Evolutionary conservation across 2,888 invertebrate species (phyloP).

Genomic region (Aspidapion aeneum): DNA sequence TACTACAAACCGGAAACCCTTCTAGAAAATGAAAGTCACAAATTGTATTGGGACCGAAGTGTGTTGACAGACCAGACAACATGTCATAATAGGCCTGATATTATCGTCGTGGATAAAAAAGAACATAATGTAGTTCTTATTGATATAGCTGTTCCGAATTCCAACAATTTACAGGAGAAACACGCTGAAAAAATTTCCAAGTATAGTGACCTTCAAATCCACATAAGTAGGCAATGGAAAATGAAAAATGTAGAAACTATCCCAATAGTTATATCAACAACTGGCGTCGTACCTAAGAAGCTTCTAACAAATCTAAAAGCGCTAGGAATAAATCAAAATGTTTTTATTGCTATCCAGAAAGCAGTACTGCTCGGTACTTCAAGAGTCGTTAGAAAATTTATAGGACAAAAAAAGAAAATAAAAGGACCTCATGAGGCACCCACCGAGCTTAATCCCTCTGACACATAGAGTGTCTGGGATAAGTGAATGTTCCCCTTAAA

Average conservation of each 20-base stretch:
- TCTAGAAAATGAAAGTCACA: neutral
- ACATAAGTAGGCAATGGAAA: neutral
- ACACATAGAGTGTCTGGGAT: neutral
- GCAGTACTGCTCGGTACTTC: constrained; percentile 1
- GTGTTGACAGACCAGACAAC: neutral
- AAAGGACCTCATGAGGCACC: neutral
- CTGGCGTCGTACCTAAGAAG: neutral
- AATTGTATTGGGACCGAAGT: neutral
- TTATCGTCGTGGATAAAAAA: neutral
- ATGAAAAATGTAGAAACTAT: neutral
- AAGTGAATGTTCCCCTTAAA: too few species aligned
- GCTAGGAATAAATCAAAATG: neutral
- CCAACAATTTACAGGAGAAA: neutral
- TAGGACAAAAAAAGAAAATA: neutral
- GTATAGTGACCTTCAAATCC: neutral
- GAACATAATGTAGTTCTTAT: neutral
- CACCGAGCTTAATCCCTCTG: constrained; percentile 3
- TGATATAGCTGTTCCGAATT: constrained; percentile 1
- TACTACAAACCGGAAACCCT: neutral
- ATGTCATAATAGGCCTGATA: neutral
- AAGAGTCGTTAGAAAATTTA: constrained; percentile 2
- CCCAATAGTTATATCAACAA: neutral
- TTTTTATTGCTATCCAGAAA: neutral
- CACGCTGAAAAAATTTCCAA: neutral
- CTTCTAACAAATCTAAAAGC: neutral